Evolutionary conservation across 2,797 vertebrate genomes (phyloP), one percentile per base, ranked within the genome.

Genomic region (Sardinella longiceps): DNA sequence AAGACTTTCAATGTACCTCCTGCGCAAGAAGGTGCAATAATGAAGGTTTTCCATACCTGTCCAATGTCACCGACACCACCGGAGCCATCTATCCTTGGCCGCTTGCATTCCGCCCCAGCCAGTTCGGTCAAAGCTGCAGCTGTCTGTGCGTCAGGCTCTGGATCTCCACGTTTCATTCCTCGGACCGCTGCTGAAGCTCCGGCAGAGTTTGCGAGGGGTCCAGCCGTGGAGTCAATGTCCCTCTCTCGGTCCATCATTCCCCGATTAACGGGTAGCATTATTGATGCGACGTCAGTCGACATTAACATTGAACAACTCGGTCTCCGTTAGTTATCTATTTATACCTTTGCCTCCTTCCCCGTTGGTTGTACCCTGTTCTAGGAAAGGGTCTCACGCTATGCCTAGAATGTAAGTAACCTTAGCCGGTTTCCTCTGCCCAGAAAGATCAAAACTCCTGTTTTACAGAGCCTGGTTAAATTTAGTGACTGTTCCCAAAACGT

Each of bases 231-330:
- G 60, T 95, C 95, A 81, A 94, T 90, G 87, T 95, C 95, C 86
- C 92, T 92, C 33, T 95, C 94, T 85, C 87, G 92, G 88, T 95
- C 94, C 94, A 95, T 93, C 80, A 95, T 93, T 81, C 94, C 95
- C 94, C 94, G 94, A 89, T 87, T 94, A 90, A 94, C 94, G 93
- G 95, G 94, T 58, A 95, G 88, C 93, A 94, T 92, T 87, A 95
- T 90, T 85, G 94, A 93, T 86, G 94, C 93, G 88, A 95, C 94
- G 93, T 95, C 94, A 92, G 94, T 95, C 94, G 94, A 95, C 95
- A 95, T 95, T 93, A 95, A 94, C 94, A 95, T 94, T 84, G 93
- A 93, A 93, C 37, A 77, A 37, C 37, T 77, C 70, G 2, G 28
- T 84, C 60, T 85, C 46, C 83, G 25, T 66, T 84, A 58, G 85